Percentiles rank a stretch among this genome's conserved stretches.
Evolutionary conservation across 2,113 vertebrate genomes (phyloP).

Genomic region (Albula glossodonta): DNA sequence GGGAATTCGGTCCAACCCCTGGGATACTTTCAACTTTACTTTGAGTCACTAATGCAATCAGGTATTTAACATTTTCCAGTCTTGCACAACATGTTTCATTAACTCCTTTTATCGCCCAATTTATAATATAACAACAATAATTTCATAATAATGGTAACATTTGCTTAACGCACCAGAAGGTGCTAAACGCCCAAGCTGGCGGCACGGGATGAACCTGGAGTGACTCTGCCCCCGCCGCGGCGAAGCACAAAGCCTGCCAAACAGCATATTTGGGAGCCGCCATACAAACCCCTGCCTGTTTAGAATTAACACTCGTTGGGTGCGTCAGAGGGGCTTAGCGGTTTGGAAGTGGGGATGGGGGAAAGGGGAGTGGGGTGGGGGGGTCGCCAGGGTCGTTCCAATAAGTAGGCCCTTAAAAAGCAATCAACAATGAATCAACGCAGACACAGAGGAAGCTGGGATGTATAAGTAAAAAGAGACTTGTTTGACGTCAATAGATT

Average conservation of each 20-base stretch:
- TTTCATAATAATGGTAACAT: not conserved
- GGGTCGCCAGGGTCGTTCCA: constrained; percentile 28
- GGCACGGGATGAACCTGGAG: not conserved
- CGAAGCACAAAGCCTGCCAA: constrained; percentile 8
- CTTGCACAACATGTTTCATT: not conserved
- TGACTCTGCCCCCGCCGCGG: constrained; percentile 16
- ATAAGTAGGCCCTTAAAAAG: constrained; percentile 19
- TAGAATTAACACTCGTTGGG: not conserved
- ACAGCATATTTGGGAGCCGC: constrained; percentile 26
- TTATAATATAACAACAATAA: not conserved
- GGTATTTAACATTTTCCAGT: not conserved
- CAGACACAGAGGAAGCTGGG: not conserved
- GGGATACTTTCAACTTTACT: not conserved
- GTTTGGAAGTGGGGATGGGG: not conserved
- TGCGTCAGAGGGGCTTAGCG: not conserved
- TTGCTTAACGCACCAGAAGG: not conserved
- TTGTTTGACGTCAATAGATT: not conserved
- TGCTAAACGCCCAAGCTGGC: not conserved
- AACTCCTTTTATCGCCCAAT: not conserved
- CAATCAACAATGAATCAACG: constrained; percentile 4
- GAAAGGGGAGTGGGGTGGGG: not conserved
- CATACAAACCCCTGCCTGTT: constrained; percentile 27
- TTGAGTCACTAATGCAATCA: not conserved
- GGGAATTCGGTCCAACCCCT: not conserved
- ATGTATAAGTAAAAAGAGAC: not conserved